Evolutionary conservation across 2,113 vertebrate genomes (phyloP), one percentile per base, ranked within the genome.

Genomic region (Potamarius usumacintae): DNA sequence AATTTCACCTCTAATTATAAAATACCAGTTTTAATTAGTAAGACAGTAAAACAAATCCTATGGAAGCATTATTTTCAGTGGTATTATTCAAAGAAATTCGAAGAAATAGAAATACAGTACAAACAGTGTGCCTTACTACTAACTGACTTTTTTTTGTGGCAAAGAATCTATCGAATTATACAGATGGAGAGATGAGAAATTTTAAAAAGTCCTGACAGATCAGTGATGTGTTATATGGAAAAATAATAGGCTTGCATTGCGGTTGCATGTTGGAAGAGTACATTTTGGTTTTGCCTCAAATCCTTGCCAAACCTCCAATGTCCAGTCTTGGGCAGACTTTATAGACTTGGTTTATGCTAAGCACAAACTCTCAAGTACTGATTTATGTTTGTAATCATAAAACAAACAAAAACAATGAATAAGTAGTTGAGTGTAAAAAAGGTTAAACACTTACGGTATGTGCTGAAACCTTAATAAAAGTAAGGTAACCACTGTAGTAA

Each of bases 261-360:
- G 74, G 77, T 84, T 87, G 20, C n/a, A 74, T 52, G 82, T 86
- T 81, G 30, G 42, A 84, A 84, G 74, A 53, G 58, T 22, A 83
- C 65, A 50, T 77, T 77, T 83, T 76, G 88, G 65, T 86, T 86
- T 78, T 77, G 58, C 71, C 69, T 83, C 30, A 86, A 58, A 20
- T 76, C 34, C 18, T 83, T 83, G 71, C 74, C 81, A 79, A 60
- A 83, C 84, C 67, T 69, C 65, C 50, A 82, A 67, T 78, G 80
- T 42, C 52, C 71, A 77, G 55, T 77, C 27, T 77, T 86, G 18
- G 84, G 78, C 88, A 65, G 34, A 3, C 14, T 0, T 7, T 60
- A 34, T 27, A 4, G 4, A 4, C 42, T 42, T 42, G 42, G 52
- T 84, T 88, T 83, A 69, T 84, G 50, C 10, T 22, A 63, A 30